Percentiles rank a stretch among this genome's conserved stretches.
Conservation (phyloP, 1,140 invertebrate genomes). For the Cotesia typhae region DNA sequence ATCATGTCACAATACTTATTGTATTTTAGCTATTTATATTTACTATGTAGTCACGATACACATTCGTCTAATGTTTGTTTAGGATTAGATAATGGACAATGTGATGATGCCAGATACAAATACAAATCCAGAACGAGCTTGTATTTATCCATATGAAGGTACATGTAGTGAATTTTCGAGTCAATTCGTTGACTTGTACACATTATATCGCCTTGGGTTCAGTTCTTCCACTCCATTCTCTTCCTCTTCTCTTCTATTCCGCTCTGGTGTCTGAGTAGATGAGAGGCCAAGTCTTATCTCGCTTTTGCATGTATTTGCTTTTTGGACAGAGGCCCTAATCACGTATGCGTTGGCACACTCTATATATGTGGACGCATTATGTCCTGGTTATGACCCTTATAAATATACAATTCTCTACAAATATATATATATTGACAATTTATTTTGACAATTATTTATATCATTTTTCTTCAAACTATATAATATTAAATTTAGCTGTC, state of each 20-base stretch:
- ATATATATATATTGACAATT: too few species aligned
- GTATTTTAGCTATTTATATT: too few species aligned
- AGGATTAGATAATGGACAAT: too few species aligned
- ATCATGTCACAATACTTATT: too few species aligned
- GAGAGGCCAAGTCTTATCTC: slow-evolving; percentile 49
- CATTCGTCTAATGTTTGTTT: too few species aligned
- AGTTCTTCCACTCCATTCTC: background rate
- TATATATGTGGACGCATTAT: slow-evolving; percentile 32
- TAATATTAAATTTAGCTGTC: too few species aligned
- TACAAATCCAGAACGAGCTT: background rate
- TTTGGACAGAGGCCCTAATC: slow-evolving; percentile 50
- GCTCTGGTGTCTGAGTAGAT: background rate
- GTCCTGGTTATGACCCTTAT: slow-evolving; percentile 5
- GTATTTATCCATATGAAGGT: background rate
- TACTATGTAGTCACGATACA: too few species aligned
- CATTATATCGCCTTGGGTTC: background rate
- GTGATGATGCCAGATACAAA: background rate
- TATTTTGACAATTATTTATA: too few species aligned
- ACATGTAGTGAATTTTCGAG: background rate
- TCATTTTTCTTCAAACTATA: too few species aligned
- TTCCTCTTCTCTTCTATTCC: background rate
- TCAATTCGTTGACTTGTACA: slow-evolving; percentile 8
- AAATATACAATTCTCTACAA: slow-evolving; percentile 3
- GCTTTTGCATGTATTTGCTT: slow-evolving; percentile 52
- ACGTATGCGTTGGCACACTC: slow-evolving; percentile 53